phyloP scores from a whole-genome alignment of 2,888 invertebrate species.

The Cylloceria caligata region DNA sequence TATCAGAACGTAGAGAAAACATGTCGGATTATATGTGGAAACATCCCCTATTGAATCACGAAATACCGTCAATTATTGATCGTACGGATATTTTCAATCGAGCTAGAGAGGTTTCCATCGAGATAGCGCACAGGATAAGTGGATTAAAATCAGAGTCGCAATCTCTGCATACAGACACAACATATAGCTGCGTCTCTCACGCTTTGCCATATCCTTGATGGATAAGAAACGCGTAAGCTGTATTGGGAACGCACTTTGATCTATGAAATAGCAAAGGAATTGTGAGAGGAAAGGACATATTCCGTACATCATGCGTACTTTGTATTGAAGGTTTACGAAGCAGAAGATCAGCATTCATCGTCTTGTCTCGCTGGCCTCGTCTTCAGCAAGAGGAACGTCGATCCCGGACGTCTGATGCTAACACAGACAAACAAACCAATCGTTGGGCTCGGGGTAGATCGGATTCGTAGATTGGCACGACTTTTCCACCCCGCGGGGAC shows the following conservation, averaged over 20 bases:
- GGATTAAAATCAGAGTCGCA: slow-evolving; percentile 64
- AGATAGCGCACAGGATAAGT: slow-evolving; percentile 64
- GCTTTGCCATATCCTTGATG: slow-evolving; percentile 17
- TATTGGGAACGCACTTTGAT: slow-evolving; percentile 56
- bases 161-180: slow-evolving; percentile 20
- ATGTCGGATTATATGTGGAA: slow-evolving; percentile 12
- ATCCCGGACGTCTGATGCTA: slow-evolving; percentile 37
- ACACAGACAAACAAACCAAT: slow-evolving; percentile 41
- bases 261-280: slow-evolving; percentile 53
- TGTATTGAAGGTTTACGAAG: slow-evolving; percentile 7
- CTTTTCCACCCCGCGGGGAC: slow-evolving; percentile 71
- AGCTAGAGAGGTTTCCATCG: slow-evolving; percentile 43
- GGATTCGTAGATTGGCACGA: slow-evolving; percentile 68
- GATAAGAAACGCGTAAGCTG: slow-evolving; percentile 47
- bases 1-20: slow-evolving; percentile 39
- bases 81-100: slow-evolving; percentile 40
- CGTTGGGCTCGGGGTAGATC: slow-evolving; percentile 58
- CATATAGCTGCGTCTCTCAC: slow-evolving; percentile 30
- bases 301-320: not conserved
- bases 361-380: slow-evolving; percentile 44
- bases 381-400: slow-evolving; percentile 43
- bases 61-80: slow-evolving; percentile 54
- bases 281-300: not conserved
- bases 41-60: slow-evolving; percentile 30
- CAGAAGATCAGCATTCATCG: slow-evolving; percentile 49